These are phyloP conservation scores for Tupiocoris notatus DNA, from an alignment of 2,888 invertebrate species.

Conservation along the genomic window DNA sequence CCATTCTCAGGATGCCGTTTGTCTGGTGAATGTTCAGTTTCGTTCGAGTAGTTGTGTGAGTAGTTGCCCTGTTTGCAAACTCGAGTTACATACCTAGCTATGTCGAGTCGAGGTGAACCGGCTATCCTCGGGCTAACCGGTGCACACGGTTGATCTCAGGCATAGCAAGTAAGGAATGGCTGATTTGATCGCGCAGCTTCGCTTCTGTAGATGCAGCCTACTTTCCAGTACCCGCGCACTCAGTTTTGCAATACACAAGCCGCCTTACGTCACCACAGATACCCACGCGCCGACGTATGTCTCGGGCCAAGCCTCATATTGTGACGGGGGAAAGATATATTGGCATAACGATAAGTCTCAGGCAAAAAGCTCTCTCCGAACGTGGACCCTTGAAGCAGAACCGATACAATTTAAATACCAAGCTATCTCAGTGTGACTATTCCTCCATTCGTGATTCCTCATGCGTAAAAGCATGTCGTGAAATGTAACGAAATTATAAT, in stretches of 20 bases:
- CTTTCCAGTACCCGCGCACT: not conserved
- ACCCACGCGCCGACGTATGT: no score
- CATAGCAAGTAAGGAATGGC: not conserved
- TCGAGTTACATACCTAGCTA: not conserved
- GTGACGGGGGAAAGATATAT: not conserved
- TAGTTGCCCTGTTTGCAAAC: not conserved
- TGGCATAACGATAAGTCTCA: not conserved
- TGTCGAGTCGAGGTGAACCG: not conserved
- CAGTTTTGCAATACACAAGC: not conserved
- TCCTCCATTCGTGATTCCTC: no score
- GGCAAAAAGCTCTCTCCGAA: no score
- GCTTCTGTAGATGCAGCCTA: not conserved
- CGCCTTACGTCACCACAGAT: not conserved
- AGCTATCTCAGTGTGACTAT: no score
- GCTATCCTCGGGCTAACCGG: not conserved
- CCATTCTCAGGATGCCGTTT: not conserved
- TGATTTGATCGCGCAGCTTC: not conserved
- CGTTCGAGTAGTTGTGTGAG: not conserved
- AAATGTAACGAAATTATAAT: no score
- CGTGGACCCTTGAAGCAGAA: no score
- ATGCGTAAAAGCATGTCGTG: no score
- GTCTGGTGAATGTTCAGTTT: not conserved
- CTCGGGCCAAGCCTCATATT: not conserved
- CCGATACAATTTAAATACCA: no score
- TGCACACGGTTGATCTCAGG: not conserved